These are phyloP conservation scores for Ophion costatus DNA, from an alignment of 2,888 invertebrate species.

Conservation along the genomic window DNA sequence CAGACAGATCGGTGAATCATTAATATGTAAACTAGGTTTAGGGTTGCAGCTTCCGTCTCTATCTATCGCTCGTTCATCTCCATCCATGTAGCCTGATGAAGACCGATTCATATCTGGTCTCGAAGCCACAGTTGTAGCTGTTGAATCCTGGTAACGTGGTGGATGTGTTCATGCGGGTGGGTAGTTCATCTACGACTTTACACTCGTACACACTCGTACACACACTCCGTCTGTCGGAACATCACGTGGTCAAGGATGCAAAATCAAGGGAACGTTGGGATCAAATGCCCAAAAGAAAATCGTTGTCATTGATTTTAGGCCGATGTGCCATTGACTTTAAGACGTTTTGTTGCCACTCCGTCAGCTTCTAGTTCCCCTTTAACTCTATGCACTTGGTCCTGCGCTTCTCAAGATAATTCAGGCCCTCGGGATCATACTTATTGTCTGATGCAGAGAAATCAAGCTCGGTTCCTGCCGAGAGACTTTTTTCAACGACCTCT, in stretches of 20 bases:
- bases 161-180: not conserved
- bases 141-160: not conserved
- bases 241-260: not conserved
- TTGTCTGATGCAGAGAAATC: no score
- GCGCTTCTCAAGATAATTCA: no score
- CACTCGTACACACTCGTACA: not conserved
- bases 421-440: no score
- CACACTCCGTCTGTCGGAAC: not conserved
- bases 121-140: constrained; percentile 1
- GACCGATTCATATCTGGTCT: constrained; percentile 50
- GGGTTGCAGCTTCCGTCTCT: constrained; percentile 62
- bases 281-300: no score
- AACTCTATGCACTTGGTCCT: no score
- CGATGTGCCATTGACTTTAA: no score
- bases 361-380: no score
- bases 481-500: no score
- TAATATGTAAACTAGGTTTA: constrained; percentile 71
- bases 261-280: no score
- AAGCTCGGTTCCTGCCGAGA: no score
- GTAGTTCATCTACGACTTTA: constrained; percentile 2
- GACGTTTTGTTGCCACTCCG: no score
- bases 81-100: constrained; percentile 54
- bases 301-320: no score
- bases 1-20: constrained; percentile 69
- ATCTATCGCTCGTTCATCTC: constrained; percentile 56